These are phyloP conservation scores for Patagioenas fasciata DNA, from an alignment of 2,113 vertebrate genomes.

Conservation along the genomic window DNA sequence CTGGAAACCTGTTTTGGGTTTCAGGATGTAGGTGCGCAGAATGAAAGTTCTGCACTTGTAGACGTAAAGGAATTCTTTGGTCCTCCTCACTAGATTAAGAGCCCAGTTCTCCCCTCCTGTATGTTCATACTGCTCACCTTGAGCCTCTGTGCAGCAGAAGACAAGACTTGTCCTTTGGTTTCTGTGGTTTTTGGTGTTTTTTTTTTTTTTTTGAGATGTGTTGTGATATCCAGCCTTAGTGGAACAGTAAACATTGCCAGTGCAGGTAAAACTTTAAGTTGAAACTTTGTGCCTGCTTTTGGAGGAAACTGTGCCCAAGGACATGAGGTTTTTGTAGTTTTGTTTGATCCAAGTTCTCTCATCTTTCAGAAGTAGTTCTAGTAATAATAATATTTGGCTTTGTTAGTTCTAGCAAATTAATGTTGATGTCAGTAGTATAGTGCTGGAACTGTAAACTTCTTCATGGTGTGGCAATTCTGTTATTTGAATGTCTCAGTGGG, in stretches of 20 bases:
- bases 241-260: neutral
- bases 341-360: neutral
- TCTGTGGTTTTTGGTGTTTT: accelerated
- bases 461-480: neutral
- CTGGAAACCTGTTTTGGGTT: neutral
- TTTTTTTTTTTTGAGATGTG: neutral
- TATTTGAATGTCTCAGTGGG: neutral
- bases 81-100: neutral
- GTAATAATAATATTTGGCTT: neutral
- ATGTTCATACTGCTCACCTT: neutral
- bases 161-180: neutral
- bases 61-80: neutral
- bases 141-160: accelerated
- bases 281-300: neutral
- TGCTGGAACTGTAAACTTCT: neutral
- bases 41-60: neutral
- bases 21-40: neutral
- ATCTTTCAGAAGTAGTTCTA: neutral
- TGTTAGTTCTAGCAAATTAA: neutral
- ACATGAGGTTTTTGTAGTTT: neutral
- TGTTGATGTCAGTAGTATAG: neutral
- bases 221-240: neutral
- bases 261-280: neutral
- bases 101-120: neutral
- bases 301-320: neutral